A percentile compares a stretch with the other conserved stretches of the same genome.
Conservation (phyloP, 2,113 vertebrate genomes). For the Muscicapa adusta region DNA sequence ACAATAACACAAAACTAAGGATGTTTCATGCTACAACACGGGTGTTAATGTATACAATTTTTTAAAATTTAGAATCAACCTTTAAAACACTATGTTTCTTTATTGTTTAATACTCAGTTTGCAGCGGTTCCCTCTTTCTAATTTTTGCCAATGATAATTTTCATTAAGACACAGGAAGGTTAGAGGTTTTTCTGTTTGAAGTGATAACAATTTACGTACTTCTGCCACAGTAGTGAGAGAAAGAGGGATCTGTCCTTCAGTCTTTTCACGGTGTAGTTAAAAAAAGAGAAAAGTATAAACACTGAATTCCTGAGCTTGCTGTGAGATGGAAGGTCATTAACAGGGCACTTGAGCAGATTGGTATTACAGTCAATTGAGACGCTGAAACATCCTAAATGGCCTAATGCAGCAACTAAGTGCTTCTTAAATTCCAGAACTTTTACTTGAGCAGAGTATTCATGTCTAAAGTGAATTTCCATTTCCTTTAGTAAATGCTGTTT, state of each 20-base stretch:
- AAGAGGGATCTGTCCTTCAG: constrained; percentile 70
- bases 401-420: constrained; percentile 85
- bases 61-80: not conserved
- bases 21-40: not conserved
- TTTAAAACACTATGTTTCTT: constrained; percentile 29
- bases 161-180: constrained; percentile 64
- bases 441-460: constrained; percentile 64
- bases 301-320: constrained; percentile 79
- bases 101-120: not conserved
- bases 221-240: constrained; percentile 59
- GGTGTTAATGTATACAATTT: not conserved
- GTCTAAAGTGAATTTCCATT: constrained; percentile 72
- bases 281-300: constrained; percentile 73
- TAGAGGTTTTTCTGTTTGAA: constrained; percentile 47
- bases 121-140: constrained; percentile 44
- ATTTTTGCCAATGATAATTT: constrained; percentile 68
- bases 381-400: constrained; percentile 82
- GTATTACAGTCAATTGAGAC: constrained; percentile 86
- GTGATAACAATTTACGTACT: constrained; percentile 67
- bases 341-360: constrained; percentile 84
- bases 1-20: not conserved
- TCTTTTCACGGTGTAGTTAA: constrained; percentile 69
- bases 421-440: constrained; percentile 88
- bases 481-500: constrained; percentile 69
- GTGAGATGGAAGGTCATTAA: constrained; percentile 85